A percentile compares a stretch with the other conserved stretches of the same genome.
These are phyloP conservation scores for Myopa tessellatipennis DNA, from an alignment of 2,888 invertebrate species.

Conservation along the genomic window DNA sequence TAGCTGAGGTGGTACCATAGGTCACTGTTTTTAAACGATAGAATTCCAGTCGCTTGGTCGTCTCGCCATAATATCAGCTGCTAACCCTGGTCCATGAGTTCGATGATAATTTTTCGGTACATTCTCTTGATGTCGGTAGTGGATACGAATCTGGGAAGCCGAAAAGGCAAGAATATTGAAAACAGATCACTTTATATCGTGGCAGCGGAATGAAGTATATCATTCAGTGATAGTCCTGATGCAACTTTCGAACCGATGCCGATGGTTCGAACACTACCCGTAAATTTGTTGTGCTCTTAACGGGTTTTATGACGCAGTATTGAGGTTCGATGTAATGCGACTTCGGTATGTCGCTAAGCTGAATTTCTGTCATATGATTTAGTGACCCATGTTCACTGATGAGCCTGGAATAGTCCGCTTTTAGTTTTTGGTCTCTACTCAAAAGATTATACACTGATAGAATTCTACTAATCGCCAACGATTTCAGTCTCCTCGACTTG, in stretches of 20 bases:
- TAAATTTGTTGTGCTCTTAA: constrained; percentile 38
- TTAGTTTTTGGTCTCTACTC: constrained; percentile 16
- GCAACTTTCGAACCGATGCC: constrained; percentile 19
- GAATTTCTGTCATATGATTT: constrained; percentile 33
- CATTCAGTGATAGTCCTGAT: constrained; percentile 27
- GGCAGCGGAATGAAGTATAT: constrained; percentile 22
- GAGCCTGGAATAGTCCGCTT: constrained; percentile 29
- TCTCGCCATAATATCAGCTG: constrained; percentile 49
- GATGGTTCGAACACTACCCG: constrained; percentile 42
- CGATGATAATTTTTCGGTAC: constrained; percentile 50
- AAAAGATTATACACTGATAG: constrained; percentile 29
- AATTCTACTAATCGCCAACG: constrained; percentile 32
- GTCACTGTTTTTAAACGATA: constrained; percentile 45
- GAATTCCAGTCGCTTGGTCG: constrained; percentile 33
- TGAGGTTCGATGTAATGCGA: constrained; percentile 39
- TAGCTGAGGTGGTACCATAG: constrained; percentile 42
- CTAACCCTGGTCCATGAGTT: constrained; percentile 43
- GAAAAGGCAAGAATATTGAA: constrained; percentile 37
- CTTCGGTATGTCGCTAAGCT: not conserved
- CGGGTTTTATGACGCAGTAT: constrained; percentile 39
- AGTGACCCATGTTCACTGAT: constrained; percentile 35
- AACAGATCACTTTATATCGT: constrained; percentile 47
- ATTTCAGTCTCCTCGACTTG: constrained; percentile 21
- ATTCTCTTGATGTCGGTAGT: constrained; percentile 46
- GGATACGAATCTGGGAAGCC: constrained; percentile 40